Base-by-base conservation (phyloP, 2,888 invertebrate genomes). In the Euplexia lucipara region DNA sequence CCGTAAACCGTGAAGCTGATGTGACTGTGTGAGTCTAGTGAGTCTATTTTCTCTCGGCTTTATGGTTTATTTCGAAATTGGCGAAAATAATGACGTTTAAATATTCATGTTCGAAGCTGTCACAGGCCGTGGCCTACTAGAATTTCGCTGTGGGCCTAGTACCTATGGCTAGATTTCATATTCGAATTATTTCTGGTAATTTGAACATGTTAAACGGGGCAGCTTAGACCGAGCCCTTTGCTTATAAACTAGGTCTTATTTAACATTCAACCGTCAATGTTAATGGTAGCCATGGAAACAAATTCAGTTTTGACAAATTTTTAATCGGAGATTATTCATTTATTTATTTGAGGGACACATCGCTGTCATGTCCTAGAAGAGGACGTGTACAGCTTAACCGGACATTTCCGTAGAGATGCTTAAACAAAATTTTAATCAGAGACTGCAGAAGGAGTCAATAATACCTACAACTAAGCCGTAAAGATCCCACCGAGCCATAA, bases 401-500 rank as follows among this genome's bases (percentile, higher is more conserved):
- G n/a, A n/a, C n/a, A n/a, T n/a, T n/a, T n/a, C n/a, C n/a, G n/a
- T n/a, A n/a, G n/a, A n/a, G n/a, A n/a, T n/a, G n/a, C n/a, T n/a
- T n/a, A n/a, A n/a, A 6, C 18, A 10, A 10, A n/a, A 35, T 39
- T 39, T 18, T 14, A 37, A 47, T 56, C 35, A 41, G 14, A 34
- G 16, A 20, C 45, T 41, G 18, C 26, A 54, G n/a, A 60, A 52
- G 20, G 42, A 42, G 12, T 39, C 16, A 35, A 56, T 30, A 62
- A 67, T 59, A n/a, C n/a, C n/a, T n/a, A 52, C 42, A 61, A 57
- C 66, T 49, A 39, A 71, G 57, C 78, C 67, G 70, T 83, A 85
- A 86, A 84, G 75, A 82, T 78, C 49, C 63, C 57, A 65, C 53
- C 14, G 68, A 51, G 61, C 74, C 68, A 77, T 83, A 83, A 87